Evolutionary conservation across 1,140 invertebrate species (phyloP), one percentile per base, ranked within the genome.

Genomic region (Camponotus vicinus): DNA sequence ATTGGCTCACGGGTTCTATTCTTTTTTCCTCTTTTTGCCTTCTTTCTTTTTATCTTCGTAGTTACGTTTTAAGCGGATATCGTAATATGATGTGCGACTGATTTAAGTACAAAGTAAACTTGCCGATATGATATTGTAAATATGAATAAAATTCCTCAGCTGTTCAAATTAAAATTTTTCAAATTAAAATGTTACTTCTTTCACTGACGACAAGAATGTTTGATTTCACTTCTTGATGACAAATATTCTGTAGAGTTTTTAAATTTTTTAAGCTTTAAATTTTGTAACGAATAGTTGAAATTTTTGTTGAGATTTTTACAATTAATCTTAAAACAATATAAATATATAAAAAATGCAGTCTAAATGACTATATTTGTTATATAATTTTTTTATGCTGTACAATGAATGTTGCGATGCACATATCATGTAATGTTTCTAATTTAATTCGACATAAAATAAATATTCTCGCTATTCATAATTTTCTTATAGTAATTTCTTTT

Each of bases 41-140:
- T 86, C 63, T 57, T 40, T 55, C 70, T 42, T 86, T 52, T 91
- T 89, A 89, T 84, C 77, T 73, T 77, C 34, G 59, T 83, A 87
- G 87, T 89, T 84, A 89, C 85, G 82, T 75, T 90, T 91, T 88
- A 77, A 88, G 79, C 85, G 84, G 85, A 86, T 88, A 88, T 76
- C 69, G 64, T 82, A 85, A 75, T 66, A 86, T 83, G 59, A 87
- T 90, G 34, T 55, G 42, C 45, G 21, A 78, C 21, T 34, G 32
- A 52, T 59, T 64, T 42, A 64, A 84, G 27, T 40, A 40, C n/a
- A 32, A 55, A 55, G 32, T 37, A 42, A 76, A 76, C 21, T 61
- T 37, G 57, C 61, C 55, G 8, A 11, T 52, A 18, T 49, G 59
- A 18, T 34, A 66, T 42, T 66, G 76, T 66, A 32, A 63, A 42